phyloP scores from a whole-genome alignment of 2,888 invertebrate genomes.

The Lasius platythorax region DNA sequence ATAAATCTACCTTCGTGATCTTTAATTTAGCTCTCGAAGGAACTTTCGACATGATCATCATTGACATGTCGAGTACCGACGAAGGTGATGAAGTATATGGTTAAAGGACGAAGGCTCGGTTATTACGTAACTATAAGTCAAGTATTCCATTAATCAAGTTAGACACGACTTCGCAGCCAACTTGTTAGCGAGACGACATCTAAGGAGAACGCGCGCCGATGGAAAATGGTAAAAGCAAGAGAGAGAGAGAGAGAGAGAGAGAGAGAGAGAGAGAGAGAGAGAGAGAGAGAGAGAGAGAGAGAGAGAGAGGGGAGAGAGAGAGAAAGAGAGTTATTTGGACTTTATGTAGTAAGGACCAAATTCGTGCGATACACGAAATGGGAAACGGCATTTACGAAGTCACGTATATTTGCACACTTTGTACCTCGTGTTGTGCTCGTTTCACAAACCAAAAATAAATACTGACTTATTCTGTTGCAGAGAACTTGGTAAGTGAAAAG shows the following conservation, averaged over 20 bases:
- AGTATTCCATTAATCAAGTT: constrained; percentile 83
- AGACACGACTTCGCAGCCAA: constrained; percentile 78
- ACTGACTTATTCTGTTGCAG: neutral
- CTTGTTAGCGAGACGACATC: constrained; percentile 76
- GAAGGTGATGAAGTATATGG: constrained; percentile 53
- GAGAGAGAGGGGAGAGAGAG: constrained; percentile 10
- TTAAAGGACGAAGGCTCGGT: constrained; percentile 60
- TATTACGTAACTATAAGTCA: constrained; percentile 81
- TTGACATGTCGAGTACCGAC: constrained; percentile 60
- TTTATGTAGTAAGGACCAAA: constrained; percentile 33
- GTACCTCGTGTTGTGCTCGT: neutral
- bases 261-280: constrained; percentile 16
- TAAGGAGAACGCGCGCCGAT: constrained; percentile 59
- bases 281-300: neutral
- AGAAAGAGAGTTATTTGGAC: constrained; percentile 33
- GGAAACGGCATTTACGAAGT: constrained; percentile 33
- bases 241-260: neutral
- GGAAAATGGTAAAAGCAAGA: constrained; percentile 58
- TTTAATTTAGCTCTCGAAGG: constrained; percentile 29
- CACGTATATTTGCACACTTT: constrained; percentile 40
- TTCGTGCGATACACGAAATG: constrained; percentile 38
- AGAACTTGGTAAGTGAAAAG: constrained; percentile 7
- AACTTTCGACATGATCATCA: constrained; percentile 65
- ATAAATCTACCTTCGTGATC: constrained; percentile 29
- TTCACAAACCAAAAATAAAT: constrained; percentile 23